Base-by-base conservation (phyloP, 2,113 vertebrate species). In the Chaetodon auriga region DNA sequence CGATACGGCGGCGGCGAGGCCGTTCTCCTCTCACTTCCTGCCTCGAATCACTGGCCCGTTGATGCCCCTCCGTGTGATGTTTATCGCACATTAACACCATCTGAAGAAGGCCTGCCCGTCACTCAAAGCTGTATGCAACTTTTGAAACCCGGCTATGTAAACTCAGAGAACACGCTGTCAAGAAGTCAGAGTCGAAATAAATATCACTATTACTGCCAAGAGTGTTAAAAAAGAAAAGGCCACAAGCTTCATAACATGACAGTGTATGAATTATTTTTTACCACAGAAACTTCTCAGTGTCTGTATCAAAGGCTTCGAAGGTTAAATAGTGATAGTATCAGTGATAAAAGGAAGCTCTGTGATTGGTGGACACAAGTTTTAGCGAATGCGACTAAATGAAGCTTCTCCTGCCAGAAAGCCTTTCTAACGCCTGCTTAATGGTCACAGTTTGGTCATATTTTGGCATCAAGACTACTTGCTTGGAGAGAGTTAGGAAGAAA, bases 141-240 rank as follows among this genome's bases (percentile, higher is more conserved):
- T 65, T 78, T 43, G 14, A 85, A 87, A 69, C 72, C 81, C 68
- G 46, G 60, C 77, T 38, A 58, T 43, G 78, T 86, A 80, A 85
- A 87, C 69, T 48, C 60, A 23, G 36, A 58, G 41, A 64, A 35
- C 18, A 6, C 36, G 3, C 25, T 57, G 72, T 86, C 71, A 57
- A 38, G 23, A 61, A 76, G 75, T 78, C 23, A 79, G 43, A 1
- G 48, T 51, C 9, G 1, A 49, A 65, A 69, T 80, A 80, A 82
- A 82, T 18, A 30, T 19, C 9, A 15, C 55, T 61, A 36, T 36
- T 35, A 45, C 51, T 6, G 2, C 7, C 10, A 1, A 19, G 7
- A 18, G 65, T 23, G 57, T 68, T 76, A 57, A 25, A 54, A 74
- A 78, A 49, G 11, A 23, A 69, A 49, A 60, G 51, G 51, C n/a